phyloP scores from a whole-genome alignment of 92 coral and sea anemone genomes.

The Ricordea florida region DNA sequence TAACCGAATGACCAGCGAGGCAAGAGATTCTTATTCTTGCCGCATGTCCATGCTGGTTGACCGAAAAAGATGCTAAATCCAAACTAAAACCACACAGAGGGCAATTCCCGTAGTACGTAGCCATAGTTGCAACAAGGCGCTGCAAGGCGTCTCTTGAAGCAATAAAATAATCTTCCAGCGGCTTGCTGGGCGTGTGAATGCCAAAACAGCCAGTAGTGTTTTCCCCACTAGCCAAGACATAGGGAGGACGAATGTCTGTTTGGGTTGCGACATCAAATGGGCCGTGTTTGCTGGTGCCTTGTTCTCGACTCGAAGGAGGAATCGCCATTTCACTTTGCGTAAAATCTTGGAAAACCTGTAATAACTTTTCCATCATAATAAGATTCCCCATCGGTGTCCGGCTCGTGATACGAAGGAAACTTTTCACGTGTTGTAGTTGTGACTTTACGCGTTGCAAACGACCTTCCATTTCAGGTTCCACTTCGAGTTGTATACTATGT shows the following conservation, averaged over 20 bases:
- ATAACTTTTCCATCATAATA: slow-evolving; percentile 3
- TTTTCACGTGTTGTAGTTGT: not conserved
- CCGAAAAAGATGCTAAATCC: not conserved
- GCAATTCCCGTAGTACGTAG: slow-evolving; percentile 9
- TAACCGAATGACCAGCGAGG: slow-evolving; percentile 14
- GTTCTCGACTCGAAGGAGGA: not conserved
- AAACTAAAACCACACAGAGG: slow-evolving; percentile 1
- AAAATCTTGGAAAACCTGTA: not conserved
- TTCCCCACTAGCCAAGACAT: not conserved
- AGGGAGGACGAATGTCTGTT: not conserved
- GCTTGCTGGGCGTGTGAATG: slow-evolving; percentile 4
- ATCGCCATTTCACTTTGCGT: not conserved
- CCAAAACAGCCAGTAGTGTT: slow-evolving; percentile 15
- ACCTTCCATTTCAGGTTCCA: slow-evolving; percentile 21
- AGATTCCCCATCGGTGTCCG: slow-evolving; percentile 27
- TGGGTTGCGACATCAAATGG: not conserved
- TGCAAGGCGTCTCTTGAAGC: not conserved
- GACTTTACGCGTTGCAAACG: slow-evolving; percentile 15
- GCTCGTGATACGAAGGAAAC: not conserved
- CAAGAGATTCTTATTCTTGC: not conserved
- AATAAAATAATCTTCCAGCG: slow-evolving; percentile 6
- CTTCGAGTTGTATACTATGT: not conserved
- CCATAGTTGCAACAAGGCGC: not conserved
- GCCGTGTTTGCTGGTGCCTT: not conserved
- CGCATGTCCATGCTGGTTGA: slow-evolving; percentile 10